Conservation (phyloP, 2,797 vertebrate genomes). For the Hafferia zeledoni region DNA sequence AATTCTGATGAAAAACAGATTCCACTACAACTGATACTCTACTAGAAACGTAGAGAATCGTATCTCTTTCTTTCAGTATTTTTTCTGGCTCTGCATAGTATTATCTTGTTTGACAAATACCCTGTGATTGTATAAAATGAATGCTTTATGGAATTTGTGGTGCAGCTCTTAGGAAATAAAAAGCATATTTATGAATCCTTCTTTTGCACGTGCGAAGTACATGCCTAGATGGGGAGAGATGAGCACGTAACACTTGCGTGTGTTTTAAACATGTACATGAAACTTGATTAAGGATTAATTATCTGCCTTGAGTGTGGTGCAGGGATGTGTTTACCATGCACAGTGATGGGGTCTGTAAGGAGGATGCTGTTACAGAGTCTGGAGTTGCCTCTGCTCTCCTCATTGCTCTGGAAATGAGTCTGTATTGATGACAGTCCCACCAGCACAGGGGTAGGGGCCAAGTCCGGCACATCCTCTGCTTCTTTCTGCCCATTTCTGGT, state of each 20-base stretch:
- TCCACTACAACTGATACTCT: not conserved
- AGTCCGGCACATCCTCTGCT: not conserved
- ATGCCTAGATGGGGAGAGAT: not conserved
- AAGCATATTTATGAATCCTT: not conserved
- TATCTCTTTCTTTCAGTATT: not conserved
- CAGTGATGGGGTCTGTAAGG: not conserved
- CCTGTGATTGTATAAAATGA: not conserved
- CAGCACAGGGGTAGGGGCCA: not conserved
- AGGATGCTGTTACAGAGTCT: not conserved
- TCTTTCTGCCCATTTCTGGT: not conserved
- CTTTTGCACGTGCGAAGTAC: not conserved
- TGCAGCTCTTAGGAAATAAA: conserved; percentile 26
- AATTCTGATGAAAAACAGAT: conserved; percentile 49
- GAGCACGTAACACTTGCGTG: not conserved
- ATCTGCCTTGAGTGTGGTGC: not conserved
- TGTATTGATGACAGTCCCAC: not conserved
- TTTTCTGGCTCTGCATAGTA: not conserved
- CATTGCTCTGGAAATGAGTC: not conserved
- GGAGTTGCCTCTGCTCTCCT: not conserved
- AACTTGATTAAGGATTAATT: not conserved
- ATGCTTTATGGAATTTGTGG: conserved; percentile 27
- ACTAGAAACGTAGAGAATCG: not conserved
- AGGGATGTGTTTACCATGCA: not conserved
- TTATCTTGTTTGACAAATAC: conserved; percentile 42
- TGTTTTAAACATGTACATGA: not conserved